Evolutionary conservation across 2,113 vertebrate species (phyloP).

Genomic region (Kryptolebias marmoratus): DNA sequence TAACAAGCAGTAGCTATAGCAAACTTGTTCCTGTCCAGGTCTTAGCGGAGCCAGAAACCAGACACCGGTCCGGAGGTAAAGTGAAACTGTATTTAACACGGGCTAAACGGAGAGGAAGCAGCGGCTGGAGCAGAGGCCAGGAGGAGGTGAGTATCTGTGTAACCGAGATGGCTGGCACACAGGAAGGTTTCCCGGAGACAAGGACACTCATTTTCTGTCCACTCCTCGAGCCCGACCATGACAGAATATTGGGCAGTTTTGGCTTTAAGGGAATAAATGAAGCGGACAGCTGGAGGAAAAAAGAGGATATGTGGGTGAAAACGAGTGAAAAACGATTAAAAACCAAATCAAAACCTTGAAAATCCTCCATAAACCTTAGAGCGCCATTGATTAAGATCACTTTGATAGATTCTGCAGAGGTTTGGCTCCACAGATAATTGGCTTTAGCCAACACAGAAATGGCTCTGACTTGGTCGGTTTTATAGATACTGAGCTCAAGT

Average conservation of each 20-base stretch:
- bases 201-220: not conserved
- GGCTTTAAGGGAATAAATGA: not conserved
- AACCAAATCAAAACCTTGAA: no score
- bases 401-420: no score
- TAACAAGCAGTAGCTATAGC: not conserved
- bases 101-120: not conserved
- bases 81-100: slow-evolving; percentile 5
- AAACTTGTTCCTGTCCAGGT: not conserved
- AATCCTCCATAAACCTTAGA: no score
- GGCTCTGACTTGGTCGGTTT: no score
- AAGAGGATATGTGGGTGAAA: not conserved
- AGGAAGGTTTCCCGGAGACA: not conserved
- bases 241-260: not conserved
- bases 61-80: not conserved
- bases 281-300: not conserved
- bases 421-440: no score
- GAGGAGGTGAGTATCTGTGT: slow-evolving; percentile 1
- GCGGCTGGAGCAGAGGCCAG: not conserved
- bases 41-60: not conserved
- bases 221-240: not conserved
- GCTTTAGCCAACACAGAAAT: no score
- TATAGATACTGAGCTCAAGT: no score
- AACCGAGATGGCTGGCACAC: not conserved
- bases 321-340: no score
- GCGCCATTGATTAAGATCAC: no score